Evolutionary conservation across 1,140 invertebrate genomes (phyloP).

Genomic region (Pomacea maculata): DNA sequence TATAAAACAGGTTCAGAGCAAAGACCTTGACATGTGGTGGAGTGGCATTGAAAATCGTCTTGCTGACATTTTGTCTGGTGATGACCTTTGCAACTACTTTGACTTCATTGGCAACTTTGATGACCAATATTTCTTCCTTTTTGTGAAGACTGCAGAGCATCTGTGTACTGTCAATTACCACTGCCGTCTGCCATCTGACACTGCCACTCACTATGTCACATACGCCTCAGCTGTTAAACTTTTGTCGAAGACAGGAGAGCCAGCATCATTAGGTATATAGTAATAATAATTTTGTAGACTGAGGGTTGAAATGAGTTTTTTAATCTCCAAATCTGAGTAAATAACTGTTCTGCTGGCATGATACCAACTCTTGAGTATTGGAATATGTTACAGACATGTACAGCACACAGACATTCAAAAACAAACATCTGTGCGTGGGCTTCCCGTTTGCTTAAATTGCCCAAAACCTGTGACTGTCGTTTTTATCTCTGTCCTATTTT

Average conservation of each 20-base stretch:
- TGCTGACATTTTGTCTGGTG: slow-evolving; percentile 49
- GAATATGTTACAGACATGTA: too few species aligned
- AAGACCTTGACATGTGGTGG: slow-evolving; percentile 56
- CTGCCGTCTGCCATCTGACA: slow-evolving; percentile 52
- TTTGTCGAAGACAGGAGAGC: slow-evolving; percentile 33
- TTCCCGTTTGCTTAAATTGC: too few species aligned
- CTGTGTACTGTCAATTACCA: slow-evolving; percentile 51
- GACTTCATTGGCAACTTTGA: slow-evolving; percentile 55
- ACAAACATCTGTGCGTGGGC: too few species aligned
- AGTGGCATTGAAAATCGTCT: slow-evolving; percentile 53
- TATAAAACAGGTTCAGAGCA: slow-evolving; percentile 33
- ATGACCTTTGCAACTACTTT: slow-evolving; percentile 58
- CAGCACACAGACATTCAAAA: too few species aligned
- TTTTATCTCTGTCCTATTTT: too few species aligned
- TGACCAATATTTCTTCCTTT: slow-evolving; percentile 49
- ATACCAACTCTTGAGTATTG: too few species aligned
- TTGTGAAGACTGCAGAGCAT: slow-evolving; percentile 55
- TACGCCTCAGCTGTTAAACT: slow-evolving; percentile 49
- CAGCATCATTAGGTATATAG: slow-evolving; percentile 8
- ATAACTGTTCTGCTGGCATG: too few species aligned
- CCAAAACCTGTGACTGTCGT: too few species aligned
- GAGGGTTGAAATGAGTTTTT: neutral
- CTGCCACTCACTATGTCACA: slow-evolving; percentile 51
- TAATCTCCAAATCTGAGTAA: too few species aligned
- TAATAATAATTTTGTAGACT: neutral